Evolutionary conservation across 1,140 invertebrate genomes (phyloP).

Genomic region (Drosophila littoralis): DNA sequence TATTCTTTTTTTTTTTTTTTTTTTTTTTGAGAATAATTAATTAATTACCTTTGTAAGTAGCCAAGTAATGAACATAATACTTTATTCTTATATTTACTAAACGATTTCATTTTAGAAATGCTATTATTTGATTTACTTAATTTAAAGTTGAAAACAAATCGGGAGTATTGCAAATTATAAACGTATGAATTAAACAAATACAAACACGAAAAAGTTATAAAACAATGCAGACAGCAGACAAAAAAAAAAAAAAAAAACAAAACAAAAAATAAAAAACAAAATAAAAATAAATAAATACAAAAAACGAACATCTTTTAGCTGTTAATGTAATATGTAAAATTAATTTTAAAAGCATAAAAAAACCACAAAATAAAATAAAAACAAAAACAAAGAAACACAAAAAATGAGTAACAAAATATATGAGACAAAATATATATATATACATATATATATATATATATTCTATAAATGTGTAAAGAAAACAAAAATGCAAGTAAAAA

Average conservation of each 20-base stretch:
- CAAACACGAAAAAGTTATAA: constrained; percentile 44
- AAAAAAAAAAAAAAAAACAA: constrained; percentile 54
- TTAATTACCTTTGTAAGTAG: constrained; percentile 56
- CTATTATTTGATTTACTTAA: constrained; percentile 59
- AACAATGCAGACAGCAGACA: constrained; percentile 60
- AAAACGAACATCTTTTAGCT: constrained; percentile 68
- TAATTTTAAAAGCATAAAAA: constrained; percentile 68
- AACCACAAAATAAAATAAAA: constrained; percentile 17
- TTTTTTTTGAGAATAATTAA: constrained; percentile 32
- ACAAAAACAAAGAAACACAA: constrained; percentile 44
- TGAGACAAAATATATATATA: constrained; percentile 48
- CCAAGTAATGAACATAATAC: constrained; percentile 67
- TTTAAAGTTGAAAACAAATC: constrained; percentile 68
- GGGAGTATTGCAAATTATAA: constrained; percentile 78
- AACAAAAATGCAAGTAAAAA: constrained; percentile 68
- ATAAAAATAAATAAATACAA: constrained; percentile 36
- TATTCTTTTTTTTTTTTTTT: no score
- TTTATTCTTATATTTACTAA: constrained; percentile 53
- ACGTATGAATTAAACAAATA: constrained; percentile 34
- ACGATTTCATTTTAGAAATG: constrained; percentile 72
- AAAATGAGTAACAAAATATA: constrained; percentile 24
- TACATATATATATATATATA: constrained; percentile 52
- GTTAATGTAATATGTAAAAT: constrained; percentile 75
- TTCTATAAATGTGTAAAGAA: constrained; percentile 75
- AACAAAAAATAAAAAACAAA: constrained; percentile 22